phyloP scores from a whole-genome alignment of 2,888 invertebrate species.

The Patella depressa region DNA sequence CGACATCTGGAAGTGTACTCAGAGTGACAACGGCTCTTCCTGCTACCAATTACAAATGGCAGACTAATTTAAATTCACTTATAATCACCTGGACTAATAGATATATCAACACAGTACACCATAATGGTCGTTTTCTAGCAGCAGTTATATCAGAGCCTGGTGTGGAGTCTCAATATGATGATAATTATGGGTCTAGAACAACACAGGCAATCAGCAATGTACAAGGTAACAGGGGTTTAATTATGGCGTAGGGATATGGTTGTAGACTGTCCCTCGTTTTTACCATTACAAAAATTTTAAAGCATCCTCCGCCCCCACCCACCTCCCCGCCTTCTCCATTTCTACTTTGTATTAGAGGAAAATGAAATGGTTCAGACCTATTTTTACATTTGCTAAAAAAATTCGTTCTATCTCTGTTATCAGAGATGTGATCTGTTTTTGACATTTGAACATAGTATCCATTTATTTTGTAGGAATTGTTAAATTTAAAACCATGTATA shows the following conservation, averaged over 20 bases:
- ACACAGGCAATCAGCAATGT: slow-evolving; percentile 19
- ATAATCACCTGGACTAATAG: background rate
- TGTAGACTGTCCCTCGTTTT: too few relatives aligned
- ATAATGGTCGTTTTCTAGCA: background rate
- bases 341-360: too few relatives aligned
- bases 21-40: background rate
- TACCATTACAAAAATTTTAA: too few relatives aligned
- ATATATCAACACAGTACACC: background rate
- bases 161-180: slow-evolving; percentile 28
- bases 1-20: background rate
- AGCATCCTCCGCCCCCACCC: too few relatives aligned
- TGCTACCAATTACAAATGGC: background rate
- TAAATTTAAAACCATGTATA: slow-evolving; percentile 27
- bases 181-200: slow-evolving; percentile 27
- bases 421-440: background rate
- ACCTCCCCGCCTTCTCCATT: too few relatives aligned
- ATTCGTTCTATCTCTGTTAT: background rate
- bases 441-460: too few relatives aligned
- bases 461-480: slow-evolving; percentile 31
- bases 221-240: slow-evolving; percentile 15
- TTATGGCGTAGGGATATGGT: too few relatives aligned
- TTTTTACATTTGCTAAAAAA: too few relatives aligned
- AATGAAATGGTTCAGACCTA: too few relatives aligned
- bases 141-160: slow-evolving; percentile 2
- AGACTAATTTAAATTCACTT: background rate